These are phyloP conservation scores for Nymphalis io DNA, from an alignment of 1,140 invertebrate species.

Conservation along the genomic window DNA sequence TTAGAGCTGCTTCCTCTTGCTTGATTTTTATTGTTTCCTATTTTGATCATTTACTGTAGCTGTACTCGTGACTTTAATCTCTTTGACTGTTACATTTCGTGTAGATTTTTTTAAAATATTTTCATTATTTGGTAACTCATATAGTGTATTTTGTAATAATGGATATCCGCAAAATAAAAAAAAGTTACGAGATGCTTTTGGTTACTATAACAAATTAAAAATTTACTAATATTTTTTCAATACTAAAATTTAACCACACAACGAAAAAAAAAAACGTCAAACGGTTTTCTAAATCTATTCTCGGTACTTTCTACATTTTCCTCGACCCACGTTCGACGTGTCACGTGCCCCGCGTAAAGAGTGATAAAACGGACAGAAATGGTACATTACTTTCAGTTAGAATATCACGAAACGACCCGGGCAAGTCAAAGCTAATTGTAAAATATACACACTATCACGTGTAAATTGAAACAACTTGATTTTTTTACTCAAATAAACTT, in stretches of 20 bases:
- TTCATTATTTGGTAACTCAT: no score
- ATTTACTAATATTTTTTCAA: no score
- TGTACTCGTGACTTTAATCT: no score
- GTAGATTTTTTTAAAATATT: no score
- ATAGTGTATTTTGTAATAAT: no score
- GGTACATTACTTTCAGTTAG: conserved; percentile 66
- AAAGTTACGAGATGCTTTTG: no score
- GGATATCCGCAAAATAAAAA: no score
- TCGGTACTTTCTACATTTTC: conserved; percentile 17
- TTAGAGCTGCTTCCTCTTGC: no score
- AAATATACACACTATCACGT: conserved; percentile 24
- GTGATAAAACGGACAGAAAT: conserved; percentile 63
- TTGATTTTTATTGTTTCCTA: no score
- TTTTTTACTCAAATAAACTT: conserved; percentile 21
- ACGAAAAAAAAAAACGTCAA: background rate
- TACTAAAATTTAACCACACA: background rate
- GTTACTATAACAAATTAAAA: no score
- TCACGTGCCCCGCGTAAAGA: conserved; percentile 63
- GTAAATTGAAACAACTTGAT: conserved; percentile 34
- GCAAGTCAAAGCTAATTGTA: conserved; percentile 41
- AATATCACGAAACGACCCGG: conserved; percentile 31
- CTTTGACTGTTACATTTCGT: no score
- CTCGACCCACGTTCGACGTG: conserved; percentile 35
- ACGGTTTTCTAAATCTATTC: background rate
- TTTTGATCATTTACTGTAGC: no score